Evolutionary conservation across 2,888 invertebrate genomes (phyloP), one percentile per base, ranked within the genome.

Genomic region (Theretra japonica): DNA sequence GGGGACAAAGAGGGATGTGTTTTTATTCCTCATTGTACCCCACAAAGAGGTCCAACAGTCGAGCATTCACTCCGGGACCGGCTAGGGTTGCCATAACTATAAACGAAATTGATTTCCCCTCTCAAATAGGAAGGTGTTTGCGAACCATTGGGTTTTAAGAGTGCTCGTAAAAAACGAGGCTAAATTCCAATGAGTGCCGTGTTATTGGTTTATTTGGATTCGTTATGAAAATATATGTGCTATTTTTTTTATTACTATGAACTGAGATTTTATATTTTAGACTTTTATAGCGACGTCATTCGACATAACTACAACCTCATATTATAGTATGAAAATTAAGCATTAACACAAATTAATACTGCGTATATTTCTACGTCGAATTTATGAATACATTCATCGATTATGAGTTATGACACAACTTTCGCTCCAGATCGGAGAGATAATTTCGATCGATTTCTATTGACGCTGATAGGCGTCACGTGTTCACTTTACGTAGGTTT

Each of bases 1-100:
- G 76, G 74, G 86, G 83, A 88, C 88, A 90, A 90, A 88, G 86
- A 81, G 86, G 83, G 85, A 87, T 87, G 85, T 88, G 89, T 90
- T 91, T 91, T 92, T 90, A 89, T 90, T 89, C 87, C 87, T 88
- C 88, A 89, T 89, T 88, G 90, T 88, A 78, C 77, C 76, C 82
- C 83, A 88, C 88, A 90, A 90, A 90, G 88, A 86, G 87, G 83
- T 80, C 86, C 86, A 84, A 87, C 88, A 88, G 88, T 88, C 85
- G 88, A 85, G 84, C 85, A 84, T 87, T 90, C 86, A 86, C 83
- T 87, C 81, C 76, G 79, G 71, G 74, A 70, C 73, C 28, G 69
- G 41, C n/a, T 78, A 90, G 89, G 90, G 90, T 75, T 90, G 87
- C 73, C 74, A 77, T 79, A 76, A 77, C 78, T 75, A 78, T 81